A percentile compares a stretch with the other conserved stretches of the same genome.
These are phyloP conservation scores for Gnathochromis pfefferi DNA, from an alignment of 2,113 vertebrate species.

Conservation along the genomic window DNA sequence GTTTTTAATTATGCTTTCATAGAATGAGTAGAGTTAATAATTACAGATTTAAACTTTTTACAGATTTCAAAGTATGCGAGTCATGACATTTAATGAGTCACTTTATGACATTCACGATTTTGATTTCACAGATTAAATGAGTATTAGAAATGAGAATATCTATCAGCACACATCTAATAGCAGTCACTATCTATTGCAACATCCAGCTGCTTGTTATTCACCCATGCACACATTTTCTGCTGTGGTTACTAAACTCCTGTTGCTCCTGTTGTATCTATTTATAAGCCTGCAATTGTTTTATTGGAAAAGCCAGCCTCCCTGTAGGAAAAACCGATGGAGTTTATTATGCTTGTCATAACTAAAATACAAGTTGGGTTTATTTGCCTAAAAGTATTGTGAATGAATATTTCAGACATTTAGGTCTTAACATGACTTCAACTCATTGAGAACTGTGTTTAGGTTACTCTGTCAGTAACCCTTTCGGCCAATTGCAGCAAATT, in stretches of 20 bases:
- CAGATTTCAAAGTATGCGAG: not conserved
- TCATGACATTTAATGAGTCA: not conserved
- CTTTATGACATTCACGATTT: not conserved
- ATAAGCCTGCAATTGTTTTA: not conserved
- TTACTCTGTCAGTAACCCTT: not conserved
- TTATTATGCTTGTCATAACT: not conserved
- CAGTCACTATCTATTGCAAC: not conserved
- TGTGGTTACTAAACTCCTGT: not conserved
- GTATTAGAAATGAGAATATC: not conserved
- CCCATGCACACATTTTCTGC: not conserved
- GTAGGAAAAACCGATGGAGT: not conserved
- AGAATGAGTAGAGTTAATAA: not conserved
- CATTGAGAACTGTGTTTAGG: not conserved
- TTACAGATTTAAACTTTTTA: not conserved
- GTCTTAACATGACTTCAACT: not conserved
- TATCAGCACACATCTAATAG: not conserved
- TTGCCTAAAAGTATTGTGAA: not conserved
- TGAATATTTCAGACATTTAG: not conserved
- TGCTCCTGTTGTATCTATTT: not conserved
- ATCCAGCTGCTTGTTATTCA: not conserved
- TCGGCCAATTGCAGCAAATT: not conserved
- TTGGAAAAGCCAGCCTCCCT: not conserved
- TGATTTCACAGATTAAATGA: not conserved
- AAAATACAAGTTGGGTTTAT: not conserved
- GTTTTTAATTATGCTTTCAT: not conserved